Percentiles rank a stretch among this genome's conserved stretches.
phyloP scores from a whole-genome alignment of 2,113 vertebrate species.

The Lagenorhynchus albirostris region DNA sequence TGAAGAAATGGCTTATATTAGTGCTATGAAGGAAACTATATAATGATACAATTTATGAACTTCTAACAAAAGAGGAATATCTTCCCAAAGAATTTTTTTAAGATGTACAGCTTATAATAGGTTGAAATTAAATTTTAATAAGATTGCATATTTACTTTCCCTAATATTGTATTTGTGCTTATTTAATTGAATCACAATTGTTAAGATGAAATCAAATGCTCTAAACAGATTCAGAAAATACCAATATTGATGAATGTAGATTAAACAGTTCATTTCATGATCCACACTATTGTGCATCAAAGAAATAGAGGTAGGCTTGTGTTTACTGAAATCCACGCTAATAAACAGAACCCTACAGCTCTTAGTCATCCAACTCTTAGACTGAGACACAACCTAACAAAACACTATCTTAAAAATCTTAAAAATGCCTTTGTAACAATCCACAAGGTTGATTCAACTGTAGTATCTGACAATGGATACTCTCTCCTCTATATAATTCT shows the following conservation, averaged over 20 bases:
- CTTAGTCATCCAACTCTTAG: neutral
- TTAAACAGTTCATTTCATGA: neutral
- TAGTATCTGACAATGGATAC: neutral
- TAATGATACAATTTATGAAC: neutral
- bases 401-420: neutral
- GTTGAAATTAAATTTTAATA: slow-evolving; percentile 45
- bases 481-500: neutral
- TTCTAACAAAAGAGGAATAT: slow-evolving; percentile 32
- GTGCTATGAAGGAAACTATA: slow-evolving; percentile 31
- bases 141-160: slow-evolving; percentile 45
- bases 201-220: slow-evolving; percentile 34
- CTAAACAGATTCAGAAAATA: slow-evolving; percentile 15
- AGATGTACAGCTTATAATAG: slow-evolving; percentile 13
- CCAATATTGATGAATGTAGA: neutral
- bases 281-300: neutral
- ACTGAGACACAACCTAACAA: neutral
- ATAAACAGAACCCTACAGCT: neutral
- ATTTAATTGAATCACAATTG: slow-evolving; percentile 28
- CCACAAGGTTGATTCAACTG: neutral
- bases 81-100: neutral
- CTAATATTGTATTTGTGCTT: slow-evolving; percentile 55
- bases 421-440: neutral
- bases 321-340: neutral
- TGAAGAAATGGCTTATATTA: slow-evolving; percentile 46
- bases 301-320: slow-evolving; percentile 33